phyloP scores from a whole-genome alignment of 2,888 invertebrate genomes.

The Lordiphosa andalusiaca region DNA sequence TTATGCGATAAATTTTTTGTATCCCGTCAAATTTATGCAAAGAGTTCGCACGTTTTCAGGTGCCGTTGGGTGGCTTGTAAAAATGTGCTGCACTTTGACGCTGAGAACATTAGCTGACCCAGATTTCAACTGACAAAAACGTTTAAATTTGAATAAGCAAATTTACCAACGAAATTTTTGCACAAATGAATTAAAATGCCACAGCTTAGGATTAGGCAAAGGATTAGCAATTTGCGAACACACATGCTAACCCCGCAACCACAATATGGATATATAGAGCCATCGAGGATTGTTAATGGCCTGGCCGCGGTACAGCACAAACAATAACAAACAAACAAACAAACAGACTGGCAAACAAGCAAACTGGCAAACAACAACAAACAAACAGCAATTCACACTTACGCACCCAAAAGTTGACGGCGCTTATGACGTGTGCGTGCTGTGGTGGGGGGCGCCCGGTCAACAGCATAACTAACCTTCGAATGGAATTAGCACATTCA shows the following conservation, averaged over 20 bases:
- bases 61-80: background rate
- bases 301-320: slow-evolving; percentile 58
- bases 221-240: slow-evolving; percentile 19
- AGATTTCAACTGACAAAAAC: slow-evolving; percentile 49
- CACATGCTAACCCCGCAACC: slow-evolving; percentile 37
- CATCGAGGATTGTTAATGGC: slow-evolving; percentile 66
- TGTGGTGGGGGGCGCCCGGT: slow-evolving; percentile 43
- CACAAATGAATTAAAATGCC: slow-evolving; percentile 62
- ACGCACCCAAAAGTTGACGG: slow-evolving; percentile 64
- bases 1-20: slow-evolving; percentile 18
- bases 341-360: slow-evolving; percentile 22
- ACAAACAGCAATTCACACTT: slow-evolving; percentile 73
- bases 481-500: slow-evolving; percentile 72
- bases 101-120: slow-evolving; percentile 54
- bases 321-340: slow-evolving; percentile 40
- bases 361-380: slow-evolving; percentile 34
- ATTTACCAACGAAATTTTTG: slow-evolving; percentile 41
- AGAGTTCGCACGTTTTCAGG: slow-evolving; percentile 19
- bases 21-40: slow-evolving; percentile 29
- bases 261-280: slow-evolving; percentile 38
- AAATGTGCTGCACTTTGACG: slow-evolving; percentile 40
- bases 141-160: slow-evolving; percentile 66
- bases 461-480: slow-evolving; percentile 74
- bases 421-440: slow-evolving; percentile 60
- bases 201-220: slow-evolving; percentile 25